Conservation (phyloP, 2,888 invertebrate genomes). For the Lasioglossum oenotherae region DNA sequence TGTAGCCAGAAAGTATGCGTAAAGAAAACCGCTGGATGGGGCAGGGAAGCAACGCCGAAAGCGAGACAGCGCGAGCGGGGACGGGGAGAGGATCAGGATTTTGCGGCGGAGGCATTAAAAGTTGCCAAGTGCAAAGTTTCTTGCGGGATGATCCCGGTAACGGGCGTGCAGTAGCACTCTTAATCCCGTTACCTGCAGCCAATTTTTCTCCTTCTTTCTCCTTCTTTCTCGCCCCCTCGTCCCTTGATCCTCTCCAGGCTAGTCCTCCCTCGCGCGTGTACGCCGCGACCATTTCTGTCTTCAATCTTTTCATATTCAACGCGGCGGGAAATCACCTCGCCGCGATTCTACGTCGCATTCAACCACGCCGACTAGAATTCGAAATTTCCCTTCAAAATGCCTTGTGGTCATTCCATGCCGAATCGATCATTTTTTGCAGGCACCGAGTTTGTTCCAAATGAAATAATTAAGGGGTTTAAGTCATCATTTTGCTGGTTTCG, state of each 20-base stretch:
- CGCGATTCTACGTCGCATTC: constrained; percentile 16
- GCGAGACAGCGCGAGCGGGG: constrained; percentile 37
- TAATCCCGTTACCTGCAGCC: constrained; percentile 83
- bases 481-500: too few species aligned
- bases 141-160: constrained; percentile 80
- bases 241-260: constrained; percentile 49
- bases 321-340: constrained; percentile 1
- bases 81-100: constrained; percentile 65
- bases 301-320: constrained; percentile 49
- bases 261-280: neutral
- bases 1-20: constrained; percentile 60
- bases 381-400: neutral
- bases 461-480: too few species aligned
- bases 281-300: constrained; percentile 28
- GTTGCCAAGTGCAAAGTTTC: constrained; percentile 83
- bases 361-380: constrained; percentile 4
- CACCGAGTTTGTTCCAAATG: too few species aligned
- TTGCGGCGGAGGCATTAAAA: constrained; percentile 81
- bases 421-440: too few species aligned
- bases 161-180: constrained; percentile 79
- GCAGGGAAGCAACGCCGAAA: constrained; percentile 37
- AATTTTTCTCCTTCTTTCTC: constrained; percentile 77
- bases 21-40: constrained; percentile 38
- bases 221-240: constrained; percentile 30
- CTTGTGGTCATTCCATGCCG: too few species aligned